Evolutionary conservation across 2,113 vertebrate species (phyloP).

Genomic region (Nerophis lumbriciformis): DNA sequence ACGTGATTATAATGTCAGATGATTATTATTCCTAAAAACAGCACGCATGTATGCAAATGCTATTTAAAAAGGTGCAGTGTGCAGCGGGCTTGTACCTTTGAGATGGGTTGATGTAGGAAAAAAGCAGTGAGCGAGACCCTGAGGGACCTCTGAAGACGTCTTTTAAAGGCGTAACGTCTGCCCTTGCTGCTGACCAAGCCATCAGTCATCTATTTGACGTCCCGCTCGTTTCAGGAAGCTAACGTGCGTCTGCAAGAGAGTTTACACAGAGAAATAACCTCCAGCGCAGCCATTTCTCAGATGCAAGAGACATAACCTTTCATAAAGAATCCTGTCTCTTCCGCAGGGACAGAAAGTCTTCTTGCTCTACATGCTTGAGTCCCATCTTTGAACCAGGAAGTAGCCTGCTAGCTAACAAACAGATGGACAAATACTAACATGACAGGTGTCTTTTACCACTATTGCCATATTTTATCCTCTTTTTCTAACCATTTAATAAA

Average conservation of each 20-base stretch:
- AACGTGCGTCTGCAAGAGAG: constrained; percentile 2
- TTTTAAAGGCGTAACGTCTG: constrained; percentile 26
- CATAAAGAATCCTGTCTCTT: background rate
- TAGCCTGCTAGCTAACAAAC: too few species aligned
- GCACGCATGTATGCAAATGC: background rate
- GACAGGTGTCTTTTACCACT: background rate
- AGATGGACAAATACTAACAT: background rate
- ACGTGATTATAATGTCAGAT: background rate
- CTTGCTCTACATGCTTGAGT: background rate
- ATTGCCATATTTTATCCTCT: too few species aligned
- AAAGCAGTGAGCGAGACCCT: constrained; percentile 19
- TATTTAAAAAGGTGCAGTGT: background rate
- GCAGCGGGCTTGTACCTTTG: background rate
- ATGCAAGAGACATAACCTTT: constrained; percentile 20
- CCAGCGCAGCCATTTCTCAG: constrained; percentile 4
- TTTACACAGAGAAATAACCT: constrained; percentile 6
- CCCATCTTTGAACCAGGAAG: background rate
- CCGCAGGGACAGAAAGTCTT: constrained; percentile 7
- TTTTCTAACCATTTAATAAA: too few species aligned
- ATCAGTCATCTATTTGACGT: constrained; percentile 41
- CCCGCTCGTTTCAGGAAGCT: constrained; percentile 1
- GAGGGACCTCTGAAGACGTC: constrained; percentile 21
- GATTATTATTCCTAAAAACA: background rate
- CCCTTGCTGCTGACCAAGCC: constrained; percentile 27
- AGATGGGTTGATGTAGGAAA: constrained; percentile 2